Percentiles rank a stretch among this genome's conserved stretches.
Conservation (phyloP, 2,113 vertebrate species). For the Callaeas wilsoni region DNA sequence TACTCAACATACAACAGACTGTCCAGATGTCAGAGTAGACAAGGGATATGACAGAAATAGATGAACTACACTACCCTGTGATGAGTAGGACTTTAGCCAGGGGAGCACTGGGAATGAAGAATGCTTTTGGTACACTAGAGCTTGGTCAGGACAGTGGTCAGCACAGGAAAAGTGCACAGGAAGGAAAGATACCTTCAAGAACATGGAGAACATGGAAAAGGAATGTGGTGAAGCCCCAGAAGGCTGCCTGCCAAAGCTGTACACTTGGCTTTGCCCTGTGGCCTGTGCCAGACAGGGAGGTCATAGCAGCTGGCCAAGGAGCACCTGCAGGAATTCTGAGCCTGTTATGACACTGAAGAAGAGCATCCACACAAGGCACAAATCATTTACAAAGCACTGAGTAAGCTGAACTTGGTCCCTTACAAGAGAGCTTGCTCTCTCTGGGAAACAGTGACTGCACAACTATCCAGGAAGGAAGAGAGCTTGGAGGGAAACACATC, state of each 20-base stretch:
- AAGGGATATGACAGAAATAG: neutral
- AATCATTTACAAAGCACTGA: neutral
- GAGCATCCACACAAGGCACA: neutral
- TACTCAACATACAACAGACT: neutral
- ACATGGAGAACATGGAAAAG: neutral
- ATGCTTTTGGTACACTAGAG: neutral
- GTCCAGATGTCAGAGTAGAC: neutral
- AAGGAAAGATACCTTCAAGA: neutral
- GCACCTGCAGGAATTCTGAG: neutral
- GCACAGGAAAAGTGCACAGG: neutral
- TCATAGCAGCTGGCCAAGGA: neutral
- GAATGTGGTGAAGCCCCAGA: neutral
- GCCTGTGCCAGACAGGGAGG: neutral
- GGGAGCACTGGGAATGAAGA: neutral
- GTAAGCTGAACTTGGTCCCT: neutral
- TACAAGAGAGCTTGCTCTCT: neutral
- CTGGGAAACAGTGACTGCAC: neutral
- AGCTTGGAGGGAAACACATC: neutral
- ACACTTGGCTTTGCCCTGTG: neutral
- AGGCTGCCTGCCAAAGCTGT: neutral
- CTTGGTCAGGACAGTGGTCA: neutral
- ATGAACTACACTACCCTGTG: neutral
- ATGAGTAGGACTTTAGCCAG: conserved; percentile 15
- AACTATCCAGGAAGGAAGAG: neutral
- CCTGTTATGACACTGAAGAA: neutral